phyloP scores from a whole-genome alignment of 2,888 invertebrate species.

The Gnatocerus cornutus region DNA sequence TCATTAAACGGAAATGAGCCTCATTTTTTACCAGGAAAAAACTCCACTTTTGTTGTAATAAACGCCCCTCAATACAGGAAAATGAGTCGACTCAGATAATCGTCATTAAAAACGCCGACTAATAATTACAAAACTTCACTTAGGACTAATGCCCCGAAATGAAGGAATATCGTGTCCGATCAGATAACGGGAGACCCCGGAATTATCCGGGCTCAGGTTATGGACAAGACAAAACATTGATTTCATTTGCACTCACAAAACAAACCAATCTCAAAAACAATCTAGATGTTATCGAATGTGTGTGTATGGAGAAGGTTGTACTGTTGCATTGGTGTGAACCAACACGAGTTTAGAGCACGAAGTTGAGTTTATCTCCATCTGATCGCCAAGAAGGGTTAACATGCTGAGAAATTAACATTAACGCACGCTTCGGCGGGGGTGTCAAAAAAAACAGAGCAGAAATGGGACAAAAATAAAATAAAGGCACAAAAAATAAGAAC shows the following conservation, averaged over 20 bases:
- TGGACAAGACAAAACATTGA: slow-evolving; percentile 58
- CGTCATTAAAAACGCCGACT: slow-evolving; percentile 32
- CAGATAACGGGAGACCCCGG: slow-evolving; percentile 54
- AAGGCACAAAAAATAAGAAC: too few relatives aligned
- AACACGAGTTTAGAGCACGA: slow-evolving; percentile 58
- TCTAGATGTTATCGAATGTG: slow-evolving; percentile 49
- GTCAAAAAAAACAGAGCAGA: not conserved
- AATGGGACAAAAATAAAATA: not conserved
- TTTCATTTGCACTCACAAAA: slow-evolving; percentile 60
- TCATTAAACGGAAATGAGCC: slow-evolving; percentile 6
- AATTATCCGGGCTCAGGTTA: slow-evolving; percentile 52
- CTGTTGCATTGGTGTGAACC: slow-evolving; percentile 57
- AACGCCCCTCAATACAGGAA: not conserved
- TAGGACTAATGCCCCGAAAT: slow-evolving; percentile 53
- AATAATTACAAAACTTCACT: slow-evolving; percentile 43
- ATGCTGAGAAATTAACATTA: slow-evolving; percentile 22
- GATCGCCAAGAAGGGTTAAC: slow-evolving; percentile 35
- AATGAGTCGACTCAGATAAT: slow-evolving; percentile 20
- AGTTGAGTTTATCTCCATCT: slow-evolving; percentile 40
- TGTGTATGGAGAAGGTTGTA: slow-evolving; percentile 51
- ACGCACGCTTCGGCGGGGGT: not conserved
- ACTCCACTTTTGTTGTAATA: too few relatives aligned
- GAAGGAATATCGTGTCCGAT: slow-evolving; percentile 60
- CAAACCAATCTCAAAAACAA: slow-evolving; percentile 42
- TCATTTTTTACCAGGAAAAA: too few relatives aligned